phyloP scores from a whole-genome alignment of 2,113 vertebrate genomes.

The Varanus salvator region DNA sequence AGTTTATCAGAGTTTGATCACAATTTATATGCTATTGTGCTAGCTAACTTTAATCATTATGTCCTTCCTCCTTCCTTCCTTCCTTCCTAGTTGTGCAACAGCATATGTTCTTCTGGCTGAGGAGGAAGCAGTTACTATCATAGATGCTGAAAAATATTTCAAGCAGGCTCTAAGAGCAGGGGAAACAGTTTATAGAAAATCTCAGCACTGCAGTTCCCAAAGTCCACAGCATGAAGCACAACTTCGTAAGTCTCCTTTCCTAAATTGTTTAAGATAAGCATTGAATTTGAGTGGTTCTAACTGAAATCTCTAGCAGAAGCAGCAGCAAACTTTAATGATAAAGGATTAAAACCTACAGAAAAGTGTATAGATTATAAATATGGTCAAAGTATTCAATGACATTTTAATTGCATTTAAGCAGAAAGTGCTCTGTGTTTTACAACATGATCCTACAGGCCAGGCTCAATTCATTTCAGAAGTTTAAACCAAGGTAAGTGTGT shows the following conservation, averaged over 20 bases:
- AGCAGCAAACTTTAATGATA: neutral
- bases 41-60: neutral
- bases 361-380: neutral
- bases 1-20: no score
- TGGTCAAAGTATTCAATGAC: neutral
- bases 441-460: neutral
- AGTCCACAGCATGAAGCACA: slow-evolving; percentile 85
- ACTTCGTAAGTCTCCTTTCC: slow-evolving; percentile 77
- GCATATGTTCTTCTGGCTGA: slow-evolving; percentile 96
- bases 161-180: slow-evolving; percentile 95
- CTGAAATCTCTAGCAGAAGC: neutral
- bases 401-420: neutral
- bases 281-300: neutral
- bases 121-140: slow-evolving; percentile 97
- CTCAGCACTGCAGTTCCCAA: slow-evolving; percentile 83
- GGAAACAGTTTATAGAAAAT: slow-evolving; percentile 80
- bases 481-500: neutral
- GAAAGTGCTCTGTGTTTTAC: neutral
- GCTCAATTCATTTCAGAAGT: neutral
- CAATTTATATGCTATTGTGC: neutral
- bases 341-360: neutral
- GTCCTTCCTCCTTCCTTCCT: neutral
- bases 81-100: slow-evolving; percentile 89
- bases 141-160: slow-evolving; percentile 95
- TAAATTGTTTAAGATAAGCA: neutral